Conservation (phyloP, 1,140 invertebrate species). For the Drosophila nannoptera region DNA sequence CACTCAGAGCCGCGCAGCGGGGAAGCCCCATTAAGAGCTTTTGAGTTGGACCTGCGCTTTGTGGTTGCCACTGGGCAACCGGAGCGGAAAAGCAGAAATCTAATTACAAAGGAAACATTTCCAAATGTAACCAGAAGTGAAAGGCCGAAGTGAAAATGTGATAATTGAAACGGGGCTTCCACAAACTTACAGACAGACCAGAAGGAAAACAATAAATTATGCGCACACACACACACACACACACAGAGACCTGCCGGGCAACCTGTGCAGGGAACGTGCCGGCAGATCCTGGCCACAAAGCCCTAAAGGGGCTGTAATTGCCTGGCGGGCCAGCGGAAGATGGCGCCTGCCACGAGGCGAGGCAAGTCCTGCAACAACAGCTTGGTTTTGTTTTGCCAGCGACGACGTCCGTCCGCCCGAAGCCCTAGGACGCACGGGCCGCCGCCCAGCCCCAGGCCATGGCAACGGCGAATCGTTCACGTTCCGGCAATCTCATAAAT, state of each 20-base stretch:
- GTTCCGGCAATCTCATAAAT: slow-evolving; percentile 75
- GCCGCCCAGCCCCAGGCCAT: slow-evolving; percentile 19
- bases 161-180: slow-evolving; percentile 68
- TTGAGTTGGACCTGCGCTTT: slow-evolving; percentile 45
- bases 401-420: slow-evolving; percentile 45
- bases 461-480: slow-evolving; percentile 52
- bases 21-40: slow-evolving; percentile 60
- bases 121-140: slow-evolving; percentile 8
- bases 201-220: slow-evolving; percentile 70
- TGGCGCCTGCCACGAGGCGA: slow-evolving; percentile 38
- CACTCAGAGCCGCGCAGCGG: slow-evolving; percentile 47
- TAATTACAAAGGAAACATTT: slow-evolving; percentile 56
- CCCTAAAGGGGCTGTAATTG: slow-evolving; percentile 58
- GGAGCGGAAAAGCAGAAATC: slow-evolving; percentile 40
- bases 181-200: slow-evolving; percentile 42
- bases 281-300: too few relatives aligned
- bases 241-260: slow-evolving; percentile 51
- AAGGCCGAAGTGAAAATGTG: slow-evolving; percentile 34
- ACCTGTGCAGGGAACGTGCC: slow-evolving; percentile 23
- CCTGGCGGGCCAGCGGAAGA: slow-evolving; percentile 40
- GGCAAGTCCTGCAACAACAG: slow-evolving; percentile 38
- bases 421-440: slow-evolving; percentile 30
- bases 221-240: slow-evolving; percentile 60
- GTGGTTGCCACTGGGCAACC: slow-evolving; percentile 45
- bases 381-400: slow-evolving; percentile 59